Evolutionary conservation across 2,797 vertebrate genomes (phyloP), one percentile per base, ranked within the genome.

Genomic region (Synaphobranchus kaupii): DNA sequence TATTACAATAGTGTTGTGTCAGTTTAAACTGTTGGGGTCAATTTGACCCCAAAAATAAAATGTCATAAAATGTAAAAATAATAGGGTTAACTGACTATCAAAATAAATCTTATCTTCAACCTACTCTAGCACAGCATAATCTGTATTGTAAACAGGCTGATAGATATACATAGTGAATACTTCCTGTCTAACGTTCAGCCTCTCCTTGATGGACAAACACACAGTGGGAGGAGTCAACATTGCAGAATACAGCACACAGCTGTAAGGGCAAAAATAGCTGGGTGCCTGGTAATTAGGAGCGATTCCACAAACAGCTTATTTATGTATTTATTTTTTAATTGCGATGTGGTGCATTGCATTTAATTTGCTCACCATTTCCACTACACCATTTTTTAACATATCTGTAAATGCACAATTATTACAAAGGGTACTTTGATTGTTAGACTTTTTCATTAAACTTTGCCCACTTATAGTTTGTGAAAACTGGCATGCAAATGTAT

Each of bases 251-350:
- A 68, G 50, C 28, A 63, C 20, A 63, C 85, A 88, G 87, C 92
- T 92, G 90, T 94, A 93, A 73, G 60, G 48, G 91, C 90, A 91
- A 90, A 94, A 94, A 94, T 93, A 93, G 94, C 90, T n/a, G 44
- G 44, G 89, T 89, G 90, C 88, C 84, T 22, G 52, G 85, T 17
- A 28, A 66, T 48, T 58, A 81, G n/a, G 34, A 66, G 47, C 63
- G 5, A 20, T 34, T 86, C 47, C 80, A 68, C 54, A 25, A 82
- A 52, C 34, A 86, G 71, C 3, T 86, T 15, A 84, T n/a, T 60
- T 15, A 17, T 60, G 20, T 20, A 60, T 52, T 52, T 52, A 52
- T 2, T 7, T 52, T 52, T 52, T 52, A 71, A 71, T 71, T 15
- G 13, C 28, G 2, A 2, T 15, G 28, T 10, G 9, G 28, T 34